Evolutionary conservation across 1,140 invertebrate genomes (phyloP), one percentile per base, ranked within the genome.

Genomic region (Batillaria attramentaria): DNA sequence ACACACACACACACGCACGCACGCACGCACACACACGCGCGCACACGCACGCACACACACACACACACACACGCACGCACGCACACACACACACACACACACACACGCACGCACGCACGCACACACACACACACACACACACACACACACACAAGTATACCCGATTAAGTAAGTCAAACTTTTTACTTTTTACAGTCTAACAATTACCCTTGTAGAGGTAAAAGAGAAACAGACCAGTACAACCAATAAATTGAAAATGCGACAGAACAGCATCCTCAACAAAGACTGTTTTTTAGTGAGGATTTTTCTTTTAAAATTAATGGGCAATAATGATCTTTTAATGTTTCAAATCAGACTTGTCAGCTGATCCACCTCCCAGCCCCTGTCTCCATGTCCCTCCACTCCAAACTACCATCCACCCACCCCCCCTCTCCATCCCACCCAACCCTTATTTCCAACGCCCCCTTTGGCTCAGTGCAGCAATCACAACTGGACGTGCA

Each of bases 51-150:
- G 31, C 24, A 60, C 57, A n/a, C 8, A 60, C 24, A 60, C 57
- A 60, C 57, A 60, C 57, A 60, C 57, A 60, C 57, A 60, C 57
- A 60, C 57, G 31, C 57, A 60, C 24, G 24, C 57, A 60, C 57
- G 31, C 24, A 8, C 8, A n/a, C 24, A 60, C 24, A n/a, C 8
- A 60, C 57, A 60, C 6, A 6, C 6, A 60, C 24, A 24, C 24
- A 60, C 8, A 60, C 24, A 60, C 57, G 31, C 57, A 60, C 57
- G 31, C 57, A 60, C 57, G 31, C 57, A 60, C 57, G 31, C 57
- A 60, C 24, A n/a, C 57, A 60, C 57, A 60, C 24, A 8, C 8
- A n/a, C 24, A 60, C 24, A n/a, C 8, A 60, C 57, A 60, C 6
- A 6, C 6, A 60, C 24, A 24, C 24, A 60, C 6, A 24, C 57